Conservation (phyloP, 1,140 invertebrate genomes). For the Idris sp. region DNA sequence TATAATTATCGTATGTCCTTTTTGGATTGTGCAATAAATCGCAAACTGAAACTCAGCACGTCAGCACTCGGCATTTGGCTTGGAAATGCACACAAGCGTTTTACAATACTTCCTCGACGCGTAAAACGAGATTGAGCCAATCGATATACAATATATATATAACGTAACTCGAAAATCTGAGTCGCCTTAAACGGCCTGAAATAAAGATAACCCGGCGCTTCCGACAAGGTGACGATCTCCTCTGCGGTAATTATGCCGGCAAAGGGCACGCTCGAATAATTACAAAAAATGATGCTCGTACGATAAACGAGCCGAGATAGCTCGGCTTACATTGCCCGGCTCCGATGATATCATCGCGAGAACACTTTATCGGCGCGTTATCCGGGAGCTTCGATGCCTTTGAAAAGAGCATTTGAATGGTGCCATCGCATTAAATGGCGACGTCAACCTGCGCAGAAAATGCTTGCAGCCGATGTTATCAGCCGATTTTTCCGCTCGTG, state of each 20-base stretch:
- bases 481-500: too few species aligned
- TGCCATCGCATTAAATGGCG: slow-evolving; percentile 61
- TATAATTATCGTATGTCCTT: slow-evolving; percentile 25
- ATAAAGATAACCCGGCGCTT: slow-evolving; percentile 35
- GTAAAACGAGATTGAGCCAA: slow-evolving; percentile 32
- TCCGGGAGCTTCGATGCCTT: slow-evolving; percentile 60
- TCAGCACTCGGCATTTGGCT: slow-evolving; percentile 16
- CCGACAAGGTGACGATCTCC: slow-evolving; percentile 49
- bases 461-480: slow-evolving; percentile 58
- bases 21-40: slow-evolving; percentile 10
- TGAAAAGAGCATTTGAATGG: slow-evolving; percentile 61
- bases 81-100: slow-evolving; percentile 6
- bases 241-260: slow-evolving; percentile 50
- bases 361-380: slow-evolving; percentile 63
- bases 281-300: slow-evolving; percentile 51
- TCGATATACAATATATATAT: slow-evolving; percentile 39
- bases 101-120: slow-evolving; percentile 28
- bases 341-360: slow-evolving; percentile 59
- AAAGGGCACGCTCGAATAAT: slow-evolving; percentile 60
- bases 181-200: not conserved
- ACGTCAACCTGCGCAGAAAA: slow-evolving; percentile 55
- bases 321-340: slow-evolving; percentile 48
- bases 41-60: not conserved
- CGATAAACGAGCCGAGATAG: slow-evolving; percentile 62
- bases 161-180: slow-evolving; percentile 40